Percentiles rank a stretch among this genome's conserved stretches.
Conservation (phyloP, 37 sponge, comb jelly and placozoan genomes). For the Haliclona indistincta region DNA sequence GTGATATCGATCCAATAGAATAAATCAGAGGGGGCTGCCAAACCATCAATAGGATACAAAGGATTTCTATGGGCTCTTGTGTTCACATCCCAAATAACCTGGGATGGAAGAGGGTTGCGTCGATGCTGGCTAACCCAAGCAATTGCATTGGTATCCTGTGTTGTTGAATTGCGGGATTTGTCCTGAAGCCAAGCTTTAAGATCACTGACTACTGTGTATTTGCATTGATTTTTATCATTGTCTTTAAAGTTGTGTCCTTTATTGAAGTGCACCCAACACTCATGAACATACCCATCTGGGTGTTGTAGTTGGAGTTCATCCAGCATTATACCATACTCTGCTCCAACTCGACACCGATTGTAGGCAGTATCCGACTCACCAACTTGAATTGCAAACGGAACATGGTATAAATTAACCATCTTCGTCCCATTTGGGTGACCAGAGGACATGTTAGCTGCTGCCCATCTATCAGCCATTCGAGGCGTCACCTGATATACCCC, state of each 20-base stretch:
- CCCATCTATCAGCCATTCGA: conserved; percentile 26
- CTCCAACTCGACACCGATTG: background rate
- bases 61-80: background rate
- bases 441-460: conserved; percentile 14
- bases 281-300: background rate
- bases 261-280: background rate
- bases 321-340: background rate
- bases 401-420: background rate
- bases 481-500: conserved; percentile 18
- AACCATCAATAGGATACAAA: background rate
- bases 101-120: background rate
- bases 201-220: background rate
- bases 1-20: background rate
- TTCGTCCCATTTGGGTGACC: conserved; percentile 21
- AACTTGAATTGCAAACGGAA: background rate
- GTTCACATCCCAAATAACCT: background rate
- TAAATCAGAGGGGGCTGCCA: background rate
- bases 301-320: background rate
- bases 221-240: background rate
- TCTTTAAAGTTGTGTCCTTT: background rate
- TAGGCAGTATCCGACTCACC: background rate
- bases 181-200: background rate
- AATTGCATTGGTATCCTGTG: background rate
- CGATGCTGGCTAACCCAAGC: background rate
- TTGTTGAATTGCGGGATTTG: background rate